These are phyloP conservation scores for Ophiodon elongatus DNA, from an alignment of 2,113 vertebrate genomes.

Conservation along the genomic window DNA sequence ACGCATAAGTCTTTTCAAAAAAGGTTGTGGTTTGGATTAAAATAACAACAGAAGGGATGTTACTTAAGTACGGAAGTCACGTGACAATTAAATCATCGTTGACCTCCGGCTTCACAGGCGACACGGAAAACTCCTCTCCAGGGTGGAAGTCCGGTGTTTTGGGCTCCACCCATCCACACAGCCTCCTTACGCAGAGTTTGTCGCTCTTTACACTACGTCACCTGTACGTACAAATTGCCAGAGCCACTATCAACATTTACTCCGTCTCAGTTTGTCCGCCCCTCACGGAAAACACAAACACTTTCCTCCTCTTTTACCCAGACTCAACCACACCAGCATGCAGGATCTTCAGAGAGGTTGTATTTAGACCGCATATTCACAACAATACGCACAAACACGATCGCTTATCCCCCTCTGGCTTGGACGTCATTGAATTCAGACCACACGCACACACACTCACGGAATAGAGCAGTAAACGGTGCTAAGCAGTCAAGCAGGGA, in stretches of 20 bases:
- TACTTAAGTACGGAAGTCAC: no score
- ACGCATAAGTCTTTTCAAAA: no score
- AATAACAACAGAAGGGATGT: no score
- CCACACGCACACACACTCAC: constrained; percentile 36
- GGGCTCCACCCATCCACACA: not conserved
- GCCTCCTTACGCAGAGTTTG: not conserved
- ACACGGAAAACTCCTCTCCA: no score
- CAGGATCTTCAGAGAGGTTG: constrained; percentile 36
- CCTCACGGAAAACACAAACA: constrained; percentile 11
- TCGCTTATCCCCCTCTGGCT: no score
- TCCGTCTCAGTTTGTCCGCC: not conserved
- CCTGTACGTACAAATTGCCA: not conserved
- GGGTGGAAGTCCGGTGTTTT: not conserved
- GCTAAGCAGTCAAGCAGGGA: constrained; percentile 76
- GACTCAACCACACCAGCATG: constrained; percentile 44
- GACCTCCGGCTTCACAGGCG: no score
- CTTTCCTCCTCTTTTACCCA: constrained; percentile 41
- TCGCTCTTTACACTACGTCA: not conserved
- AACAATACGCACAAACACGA: constrained; percentile 58
- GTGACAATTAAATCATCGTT: no score
- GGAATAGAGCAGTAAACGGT: constrained; percentile 76
- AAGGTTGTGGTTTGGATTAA: no score
- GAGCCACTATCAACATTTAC: not conserved
- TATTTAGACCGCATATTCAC: constrained; percentile 55
- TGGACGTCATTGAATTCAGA: constrained; percentile 41